Base-by-base conservation (phyloP, 2,888 invertebrate genomes). In the Myopa tessellatipennis region DNA sequence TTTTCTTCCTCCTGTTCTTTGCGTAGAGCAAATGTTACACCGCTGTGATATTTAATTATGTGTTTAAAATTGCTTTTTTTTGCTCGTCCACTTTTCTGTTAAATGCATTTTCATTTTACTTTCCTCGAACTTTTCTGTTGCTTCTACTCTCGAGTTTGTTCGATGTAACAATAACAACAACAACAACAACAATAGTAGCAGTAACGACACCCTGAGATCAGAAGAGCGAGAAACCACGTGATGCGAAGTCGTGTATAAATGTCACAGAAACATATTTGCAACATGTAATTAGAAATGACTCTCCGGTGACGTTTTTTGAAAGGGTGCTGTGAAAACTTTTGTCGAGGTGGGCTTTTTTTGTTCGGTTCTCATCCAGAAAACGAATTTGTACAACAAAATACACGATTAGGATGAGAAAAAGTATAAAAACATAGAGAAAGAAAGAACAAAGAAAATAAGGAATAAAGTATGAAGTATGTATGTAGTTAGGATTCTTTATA, bases 41-140 rank as follows among this genome's bases (percentile, higher is more conserved):
- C 36, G 69, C 69, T 69, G 69, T 52, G 69, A 69, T 69, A 69
- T 69, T 69, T 69, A 69, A 69, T 69, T 50, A 26, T 12, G 45
- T 69, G 69, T 69, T 69, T 69, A 69, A 69, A 69, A 45, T 69
- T 69, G 69, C 50, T 14, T 63, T 63, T 63, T 26, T 34, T 36
- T 34, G 1, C 36, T 61, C 8, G 10, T 6, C 1, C 6, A 4
- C 12, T 61, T 63, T 63, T 14, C 26, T 63, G 63, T 63, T 63
- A 36, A n/a, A 63, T n/a, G n/a, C 26, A 14, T 63, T 63, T 40
- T 40, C 8, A 40, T 40, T 40, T 45, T 45, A 8, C 45, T 45
- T 10, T 10, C 14, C 36, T 63, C 34, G 63, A 8, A 63, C 14
- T 18, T 26, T 7, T 4, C 34, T 63, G 60, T 12, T 60, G 60